Base-by-base conservation (phyloP, 2,113 vertebrate species). In the Phoenicopterus ruber region DNA sequence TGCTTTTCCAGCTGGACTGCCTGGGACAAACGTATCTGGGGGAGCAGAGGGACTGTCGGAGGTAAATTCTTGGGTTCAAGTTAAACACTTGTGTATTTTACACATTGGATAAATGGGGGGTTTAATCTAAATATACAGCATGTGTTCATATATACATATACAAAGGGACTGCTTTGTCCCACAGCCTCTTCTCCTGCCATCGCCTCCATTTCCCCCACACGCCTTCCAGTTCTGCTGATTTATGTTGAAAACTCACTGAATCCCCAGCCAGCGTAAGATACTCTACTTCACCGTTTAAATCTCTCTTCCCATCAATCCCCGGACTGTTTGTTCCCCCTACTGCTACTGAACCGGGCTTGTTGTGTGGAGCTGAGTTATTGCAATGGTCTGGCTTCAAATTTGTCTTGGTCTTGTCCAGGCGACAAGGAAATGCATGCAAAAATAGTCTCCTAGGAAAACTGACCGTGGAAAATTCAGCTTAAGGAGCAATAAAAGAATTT, bases 401-500 rank as follows among this genome's bases (percentile, higher is more conserved):
- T 93, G 38, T 94, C 86, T 95, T 93, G 83, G 80, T 89, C 77
- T 94, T 94, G 91, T 91, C 90, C 90, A 74, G 58, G 74, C 18
- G 0, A 79, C 0, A 2, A 91, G 65, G 77, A 96, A 94, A 93
- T 61, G 36, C 95, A 91, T 80, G 82, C 81, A 88, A 87, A 96
- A 97, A 76, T 32, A 65, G 63, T 95, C 81, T 94, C 96, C 69
- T 49, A 97, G 94, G 91, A 97, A 94, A 97, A 95, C 76, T 81
- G 92, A 92, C 95, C 57, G 0, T 84, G 88, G 82, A 94, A 97
- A 96, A 96, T 90, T 88, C 91, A 90, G 87, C 89, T 94, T 94
- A 94, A 94, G 86, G 42, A 97, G 88, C 79, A 96, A 94, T 96
- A 96, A 94, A 94, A 95, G 67, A 94, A 94, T 94, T 93, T 95